These are phyloP conservation scores for Amphipyra tragopoginis DNA, from an alignment of 2,888 invertebrate species.

Conservation along the genomic window DNA sequence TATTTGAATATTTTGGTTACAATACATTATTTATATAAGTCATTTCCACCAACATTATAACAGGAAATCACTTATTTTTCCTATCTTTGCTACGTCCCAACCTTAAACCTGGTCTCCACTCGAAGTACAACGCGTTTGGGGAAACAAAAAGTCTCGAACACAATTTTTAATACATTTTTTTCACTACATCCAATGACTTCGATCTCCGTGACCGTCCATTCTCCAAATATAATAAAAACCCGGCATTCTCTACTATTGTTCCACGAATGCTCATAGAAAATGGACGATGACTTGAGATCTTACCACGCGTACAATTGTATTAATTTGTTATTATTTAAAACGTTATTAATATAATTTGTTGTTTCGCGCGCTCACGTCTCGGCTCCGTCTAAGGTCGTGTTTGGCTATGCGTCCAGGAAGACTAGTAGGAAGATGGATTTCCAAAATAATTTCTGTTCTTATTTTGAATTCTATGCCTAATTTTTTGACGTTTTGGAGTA, in stretches of 20 bases:
- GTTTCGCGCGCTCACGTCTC: conserved; percentile 79
- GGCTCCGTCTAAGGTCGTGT: conserved; percentile 67
- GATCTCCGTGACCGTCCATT: conserved; percentile 66
- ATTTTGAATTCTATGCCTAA: conserved; percentile 47
- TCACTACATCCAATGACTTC: conserved; percentile 82
- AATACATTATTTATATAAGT: conserved; percentile 53
- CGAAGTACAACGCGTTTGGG: conserved; percentile 80
- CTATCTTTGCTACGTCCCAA: conserved; percentile 49
- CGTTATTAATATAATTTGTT: conserved; percentile 90
- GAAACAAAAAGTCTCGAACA: conserved; percentile 79
- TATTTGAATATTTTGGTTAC: conserved; percentile 44
- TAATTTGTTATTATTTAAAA: conserved; percentile 88
- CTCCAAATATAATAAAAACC: conserved; percentile 77
- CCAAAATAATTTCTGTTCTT: conserved; percentile 45
- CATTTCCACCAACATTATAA: conserved; percentile 57
- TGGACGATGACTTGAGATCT: conserved; percentile 68
- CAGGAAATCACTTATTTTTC: conserved; percentile 39
- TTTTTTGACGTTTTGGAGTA: conserved; percentile 48
- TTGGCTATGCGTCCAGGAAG: conserved; percentile 82
- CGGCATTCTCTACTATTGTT: conserved; percentile 77
- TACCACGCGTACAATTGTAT: conserved; percentile 86
- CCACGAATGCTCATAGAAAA: conserved; percentile 76
- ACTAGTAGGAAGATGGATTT: conserved; percentile 79
- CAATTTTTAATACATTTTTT: conserved; percentile 81
- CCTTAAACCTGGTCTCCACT: conserved; percentile 64